Conservation (phyloP, 2,113 vertebrate genomes). For the Pristiophorus japonicus region DNA sequence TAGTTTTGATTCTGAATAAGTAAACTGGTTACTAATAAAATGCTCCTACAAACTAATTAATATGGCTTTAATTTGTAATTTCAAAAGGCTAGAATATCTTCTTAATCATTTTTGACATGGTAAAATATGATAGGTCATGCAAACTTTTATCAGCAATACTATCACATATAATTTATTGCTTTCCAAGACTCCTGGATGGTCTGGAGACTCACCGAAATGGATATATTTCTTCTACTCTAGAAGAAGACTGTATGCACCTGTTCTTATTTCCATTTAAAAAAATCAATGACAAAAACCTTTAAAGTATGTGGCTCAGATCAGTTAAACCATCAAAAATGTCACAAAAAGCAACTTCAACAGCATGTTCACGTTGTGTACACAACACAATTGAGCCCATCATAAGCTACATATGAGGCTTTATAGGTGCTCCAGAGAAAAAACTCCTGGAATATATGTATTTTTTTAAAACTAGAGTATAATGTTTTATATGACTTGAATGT, state of each 20-base stretch:
- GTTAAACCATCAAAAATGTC: neutral
- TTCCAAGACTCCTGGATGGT: constrained; percentile 39
- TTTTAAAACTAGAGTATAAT: neutral
- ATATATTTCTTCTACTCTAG: constrained; percentile 38
- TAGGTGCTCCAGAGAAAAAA: neutral
- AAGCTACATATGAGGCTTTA: neutral
- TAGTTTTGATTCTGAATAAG: neutral
- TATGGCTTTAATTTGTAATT: neutral
- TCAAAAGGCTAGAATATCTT: neutral
- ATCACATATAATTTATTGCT: constrained; percentile 36
- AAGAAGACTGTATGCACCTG: constrained; percentile 39
- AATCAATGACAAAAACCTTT: constrained; percentile 39
- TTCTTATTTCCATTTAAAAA: constrained; percentile 41
- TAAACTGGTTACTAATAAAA: neutral
- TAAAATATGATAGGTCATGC: neutral
- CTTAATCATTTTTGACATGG: neutral
- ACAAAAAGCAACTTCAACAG: neutral
- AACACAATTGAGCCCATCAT: neutral
- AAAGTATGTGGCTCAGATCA: neutral
- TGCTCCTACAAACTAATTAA: neutral
- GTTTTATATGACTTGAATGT: neutral
- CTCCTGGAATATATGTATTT: neutral
- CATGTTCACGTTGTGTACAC: neutral
- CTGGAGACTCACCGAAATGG: constrained; percentile 39
- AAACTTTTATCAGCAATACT: neutral